Percentiles rank a stretch among this genome's conserved stretches.
These are phyloP conservation scores for Lithophane socia DNA, from an alignment of 2,888 invertebrate species.

Conservation along the genomic window DNA sequence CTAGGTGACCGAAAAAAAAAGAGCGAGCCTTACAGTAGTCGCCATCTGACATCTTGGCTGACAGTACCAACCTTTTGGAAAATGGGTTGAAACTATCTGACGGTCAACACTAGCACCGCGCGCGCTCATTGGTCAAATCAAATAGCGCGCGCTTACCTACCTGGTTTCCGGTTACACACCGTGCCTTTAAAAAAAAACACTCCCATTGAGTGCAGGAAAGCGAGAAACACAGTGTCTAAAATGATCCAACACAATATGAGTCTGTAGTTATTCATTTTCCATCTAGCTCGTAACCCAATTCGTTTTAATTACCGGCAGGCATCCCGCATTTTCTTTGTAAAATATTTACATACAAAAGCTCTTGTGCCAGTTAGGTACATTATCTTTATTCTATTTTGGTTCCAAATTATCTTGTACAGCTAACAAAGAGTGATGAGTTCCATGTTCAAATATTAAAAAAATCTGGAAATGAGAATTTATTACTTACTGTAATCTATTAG, in stretches of 20 bases:
- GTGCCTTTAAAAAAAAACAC: too few species aligned
- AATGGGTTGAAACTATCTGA: too few species aligned
- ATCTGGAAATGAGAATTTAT: constrained; percentile 1
- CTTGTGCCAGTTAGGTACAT: constrained; percentile 33
- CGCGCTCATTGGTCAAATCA: too few species aligned
- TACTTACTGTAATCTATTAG: not conserved
- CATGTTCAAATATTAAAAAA: constrained; percentile 6
- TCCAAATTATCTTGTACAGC: constrained; percentile 6
- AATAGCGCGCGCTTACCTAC: too few species aligned
- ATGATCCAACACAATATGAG: constrained; percentile 1
- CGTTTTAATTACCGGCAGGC: constrained; percentile 40
- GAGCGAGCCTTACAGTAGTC: too few species aligned
- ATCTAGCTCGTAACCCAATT: constrained; percentile 33
- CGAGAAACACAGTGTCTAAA: not conserved
- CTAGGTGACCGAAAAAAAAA: not conserved
- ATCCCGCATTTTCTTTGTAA: constrained; percentile 46
- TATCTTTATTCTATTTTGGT: constrained; percentile 41
- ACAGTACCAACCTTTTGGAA: too few species aligned
- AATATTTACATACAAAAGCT: constrained; percentile 53
- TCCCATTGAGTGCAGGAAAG: too few species aligned
- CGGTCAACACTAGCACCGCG: too few species aligned
- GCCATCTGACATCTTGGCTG: too few species aligned
- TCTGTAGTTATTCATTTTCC: constrained; percentile 19
- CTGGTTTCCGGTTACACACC: too few species aligned
- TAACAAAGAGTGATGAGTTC: constrained; percentile 38